A percentile compares a stretch with the other conserved stretches of the same genome.
Evolutionary conservation across 1,140 invertebrate genomes (phyloP).

Genomic region (Calosoma granatense): DNA sequence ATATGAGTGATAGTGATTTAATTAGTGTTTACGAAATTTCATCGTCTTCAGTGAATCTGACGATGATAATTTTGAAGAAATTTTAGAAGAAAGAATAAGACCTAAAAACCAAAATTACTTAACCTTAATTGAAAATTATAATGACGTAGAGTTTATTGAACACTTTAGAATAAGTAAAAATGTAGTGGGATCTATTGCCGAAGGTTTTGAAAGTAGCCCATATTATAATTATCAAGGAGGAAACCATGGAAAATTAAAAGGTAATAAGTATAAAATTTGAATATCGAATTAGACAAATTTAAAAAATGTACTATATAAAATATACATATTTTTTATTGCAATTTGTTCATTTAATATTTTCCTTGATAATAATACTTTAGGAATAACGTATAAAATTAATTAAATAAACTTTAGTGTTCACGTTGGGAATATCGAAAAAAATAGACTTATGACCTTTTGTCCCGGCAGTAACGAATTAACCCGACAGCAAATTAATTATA

Average conservation of each 20-base stretch:
- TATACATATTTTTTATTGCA: no score
- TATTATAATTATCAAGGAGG: constrained; percentile 16
- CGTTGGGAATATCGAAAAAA: no score
- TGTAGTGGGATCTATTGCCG: no score
- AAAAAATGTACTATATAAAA: no score
- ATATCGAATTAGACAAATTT: no score
- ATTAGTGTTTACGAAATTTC: neutral
- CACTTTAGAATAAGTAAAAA: constrained; percentile 19
- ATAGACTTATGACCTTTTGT: no score
- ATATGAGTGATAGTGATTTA: neutral
- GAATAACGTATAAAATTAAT: no score
- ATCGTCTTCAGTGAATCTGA: neutral
- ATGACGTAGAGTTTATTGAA: constrained; percentile 14
- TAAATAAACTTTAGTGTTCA: no score
- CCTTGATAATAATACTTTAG: no score
- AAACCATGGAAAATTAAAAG: constrained; percentile 15
- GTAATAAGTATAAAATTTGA: no score
- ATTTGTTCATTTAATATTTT: no score
- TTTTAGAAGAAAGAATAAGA: constrained; percentile 7
- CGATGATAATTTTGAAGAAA: neutral
- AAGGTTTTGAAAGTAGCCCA: no score
- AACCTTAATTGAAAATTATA: constrained; percentile 13
- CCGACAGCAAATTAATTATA: constrained; percentile 13
- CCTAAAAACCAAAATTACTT: constrained; percentile 18
- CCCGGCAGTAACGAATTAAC: constrained; percentile 9